Evolutionary conservation across 2,888 invertebrate species (phyloP), one percentile per base, ranked within the genome.

Genomic region (Dioctria rufipes): DNA sequence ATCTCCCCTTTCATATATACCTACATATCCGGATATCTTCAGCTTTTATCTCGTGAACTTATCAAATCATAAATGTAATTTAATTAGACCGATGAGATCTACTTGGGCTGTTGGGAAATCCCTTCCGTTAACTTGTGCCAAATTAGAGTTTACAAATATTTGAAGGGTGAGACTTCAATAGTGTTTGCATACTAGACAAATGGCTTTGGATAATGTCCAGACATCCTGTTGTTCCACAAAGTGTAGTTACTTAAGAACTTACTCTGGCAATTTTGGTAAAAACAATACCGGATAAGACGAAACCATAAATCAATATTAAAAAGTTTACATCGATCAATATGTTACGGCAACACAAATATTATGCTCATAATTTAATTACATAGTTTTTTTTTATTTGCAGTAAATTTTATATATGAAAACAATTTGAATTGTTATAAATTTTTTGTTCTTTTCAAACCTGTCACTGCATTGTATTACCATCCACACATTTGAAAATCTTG

Each of bases 11-110:
- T 6, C 51, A 13, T 69, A 69, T 51, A 69, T 69, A 54, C 58
- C 54, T 37, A 25, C 25, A 25, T 25, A 25, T 25, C 25, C 25
- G 25, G 25, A 2, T 2, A 25, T 25, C 46, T 63, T 63, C 13
- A 54, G 61, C 54, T 46, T 49, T 78, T 78, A 78, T 78, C 78
- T 66, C 42, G 61, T 66, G 58, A 66, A 66, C 78, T 78, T 78
- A 78, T 78, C 78, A 78, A 78, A 78, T 78, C 65, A 78, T 78
- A 78, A 78, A 65, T 78, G 78, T 78, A 78, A 78, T 78, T 78
- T 78, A 78, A 78, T 78, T 78, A 78, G 78, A 78, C 78, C 78
- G 54, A 78, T 13, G 66, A 78, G 63, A 78, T 54, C 78, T 58
- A 65, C 40, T 63, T 66, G 66, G 40, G 63, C 78, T 66, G 66